These are phyloP conservation scores for Pterophyllum scalare DNA, from an alignment of 2,113 vertebrate species.

Conservation along the genomic window DNA sequence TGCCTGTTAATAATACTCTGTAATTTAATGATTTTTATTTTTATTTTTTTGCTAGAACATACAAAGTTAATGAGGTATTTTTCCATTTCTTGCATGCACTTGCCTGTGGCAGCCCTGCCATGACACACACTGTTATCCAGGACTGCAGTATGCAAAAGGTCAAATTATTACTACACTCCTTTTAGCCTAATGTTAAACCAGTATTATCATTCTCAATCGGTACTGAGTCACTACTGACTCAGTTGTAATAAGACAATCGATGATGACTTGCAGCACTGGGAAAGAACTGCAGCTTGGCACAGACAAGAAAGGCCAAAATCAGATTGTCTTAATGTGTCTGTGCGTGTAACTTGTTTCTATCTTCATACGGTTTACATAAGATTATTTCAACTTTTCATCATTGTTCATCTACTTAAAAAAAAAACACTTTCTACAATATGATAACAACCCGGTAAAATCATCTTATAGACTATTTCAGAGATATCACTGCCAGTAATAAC, in stretches of 20 bases:
- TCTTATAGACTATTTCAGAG: background rate
- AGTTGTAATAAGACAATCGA: conserved; percentile 1
- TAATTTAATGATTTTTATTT: conserved; percentile 10
- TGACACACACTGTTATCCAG: background rate
- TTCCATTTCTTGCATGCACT: conserved; percentile 22
- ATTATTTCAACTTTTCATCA: background rate
- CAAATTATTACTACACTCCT: conserved; percentile 26
- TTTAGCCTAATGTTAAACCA: background rate
- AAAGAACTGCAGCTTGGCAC: conserved; percentile 8
- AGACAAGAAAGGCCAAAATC: background rate
- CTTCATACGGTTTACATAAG: background rate
- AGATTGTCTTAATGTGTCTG: background rate
- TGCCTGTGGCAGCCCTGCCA: conserved; percentile 19
- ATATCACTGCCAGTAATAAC: background rate
- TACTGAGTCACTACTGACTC: conserved; percentile 16
- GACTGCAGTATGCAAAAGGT: conserved; percentile 24
- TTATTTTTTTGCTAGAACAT: background rate
- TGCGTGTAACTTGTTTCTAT: background rate
- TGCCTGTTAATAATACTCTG: background rate
- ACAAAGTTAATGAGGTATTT: conserved; percentile 24
- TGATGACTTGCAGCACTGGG: background rate
- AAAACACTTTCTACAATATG: background rate
- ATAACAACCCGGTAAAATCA: background rate
- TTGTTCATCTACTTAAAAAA: background rate
- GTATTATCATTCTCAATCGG: conserved; percentile 8